Conservation (phyloP, 1,140 invertebrate genomes). For the Heliconius hermathena region DNA sequence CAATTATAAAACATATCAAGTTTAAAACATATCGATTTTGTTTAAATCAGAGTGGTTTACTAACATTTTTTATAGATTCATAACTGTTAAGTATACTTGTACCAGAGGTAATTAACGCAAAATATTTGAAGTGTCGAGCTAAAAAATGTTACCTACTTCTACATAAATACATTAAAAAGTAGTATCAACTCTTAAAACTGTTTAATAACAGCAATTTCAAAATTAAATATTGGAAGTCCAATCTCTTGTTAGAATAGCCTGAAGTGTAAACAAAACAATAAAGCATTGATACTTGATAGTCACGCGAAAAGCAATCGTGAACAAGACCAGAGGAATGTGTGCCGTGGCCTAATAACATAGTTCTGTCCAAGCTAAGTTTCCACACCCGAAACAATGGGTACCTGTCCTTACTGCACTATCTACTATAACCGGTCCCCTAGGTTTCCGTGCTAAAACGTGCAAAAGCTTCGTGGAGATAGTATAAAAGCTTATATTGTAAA, state of each 20-base stretch:
- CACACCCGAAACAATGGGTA: constrained; percentile 47
- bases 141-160: too few relatives aligned
- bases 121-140: too few relatives aligned
- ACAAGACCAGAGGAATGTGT: constrained; percentile 48
- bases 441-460: constrained; percentile 10
- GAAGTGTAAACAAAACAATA: constrained; percentile 21
- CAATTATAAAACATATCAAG: too few relatives aligned
- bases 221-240: not conserved
- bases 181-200: not conserved
- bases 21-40: too few relatives aligned
- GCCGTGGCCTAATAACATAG: constrained; percentile 71
- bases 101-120: not conserved
- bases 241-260: not conserved
- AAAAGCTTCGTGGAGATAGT: not conserved
- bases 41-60: too few relatives aligned
- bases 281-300: constrained; percentile 25
- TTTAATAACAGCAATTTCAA: not conserved
- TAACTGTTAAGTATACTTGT: not conserved
- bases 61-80: too few relatives aligned
- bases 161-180: not conserved
- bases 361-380: constrained; percentile 44
- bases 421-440: constrained; percentile 17
- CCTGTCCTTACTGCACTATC: constrained; percentile 52
- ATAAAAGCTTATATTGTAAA: not conserved
- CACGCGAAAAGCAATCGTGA: constrained; percentile 51